These are phyloP conservation scores for Ligdia adustata DNA, from an alignment of 2,888 invertebrate species.

Conservation along the genomic window DNA sequence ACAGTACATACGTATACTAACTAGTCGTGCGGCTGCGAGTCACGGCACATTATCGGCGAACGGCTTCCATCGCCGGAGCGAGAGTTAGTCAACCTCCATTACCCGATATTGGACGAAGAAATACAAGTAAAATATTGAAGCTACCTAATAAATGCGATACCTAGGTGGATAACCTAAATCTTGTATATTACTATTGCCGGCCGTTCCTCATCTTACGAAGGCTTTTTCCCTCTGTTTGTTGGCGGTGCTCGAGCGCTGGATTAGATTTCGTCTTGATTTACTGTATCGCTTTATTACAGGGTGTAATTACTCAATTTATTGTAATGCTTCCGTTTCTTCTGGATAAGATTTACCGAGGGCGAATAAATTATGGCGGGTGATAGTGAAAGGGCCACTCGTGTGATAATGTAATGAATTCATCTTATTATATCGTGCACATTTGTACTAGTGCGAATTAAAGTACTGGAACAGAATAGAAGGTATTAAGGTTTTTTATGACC, in stretches of 20 bases:
- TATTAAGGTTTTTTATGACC: no score
- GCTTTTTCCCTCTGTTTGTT: conserved; percentile 16
- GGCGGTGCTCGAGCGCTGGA: conserved; percentile 3
- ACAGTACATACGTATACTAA: not conserved
- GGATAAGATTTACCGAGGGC: conserved; percentile 6
- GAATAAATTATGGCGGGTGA: conserved; percentile 9
- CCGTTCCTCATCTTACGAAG: conserved; percentile 20
- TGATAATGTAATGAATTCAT: not conserved
- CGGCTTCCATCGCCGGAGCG: conserved; percentile 8
- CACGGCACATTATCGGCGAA: conserved; percentile 5
- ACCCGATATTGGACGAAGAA: conserved; percentile 21
- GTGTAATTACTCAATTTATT: conserved; percentile 21
- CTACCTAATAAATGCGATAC: conserved; percentile 8
- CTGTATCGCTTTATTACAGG: conserved; percentile 17
- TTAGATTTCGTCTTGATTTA: conserved; percentile 21
- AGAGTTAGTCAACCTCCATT: conserved; percentile 12
- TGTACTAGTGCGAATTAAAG: no score
- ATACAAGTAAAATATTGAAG: conserved; percentile 22
- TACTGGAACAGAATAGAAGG: no score
- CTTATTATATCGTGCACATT: no score
- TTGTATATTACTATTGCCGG: conserved; percentile 18
- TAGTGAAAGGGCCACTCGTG: not conserved
- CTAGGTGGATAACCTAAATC: conserved; percentile 20
- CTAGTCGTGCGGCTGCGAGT: not conserved
- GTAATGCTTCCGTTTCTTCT: conserved; percentile 12